A percentile compares a stretch with the other conserved stretches of the same genome.
Conservation (phyloP, 2,113 vertebrate species). For the Pteropus alecto region DNA sequence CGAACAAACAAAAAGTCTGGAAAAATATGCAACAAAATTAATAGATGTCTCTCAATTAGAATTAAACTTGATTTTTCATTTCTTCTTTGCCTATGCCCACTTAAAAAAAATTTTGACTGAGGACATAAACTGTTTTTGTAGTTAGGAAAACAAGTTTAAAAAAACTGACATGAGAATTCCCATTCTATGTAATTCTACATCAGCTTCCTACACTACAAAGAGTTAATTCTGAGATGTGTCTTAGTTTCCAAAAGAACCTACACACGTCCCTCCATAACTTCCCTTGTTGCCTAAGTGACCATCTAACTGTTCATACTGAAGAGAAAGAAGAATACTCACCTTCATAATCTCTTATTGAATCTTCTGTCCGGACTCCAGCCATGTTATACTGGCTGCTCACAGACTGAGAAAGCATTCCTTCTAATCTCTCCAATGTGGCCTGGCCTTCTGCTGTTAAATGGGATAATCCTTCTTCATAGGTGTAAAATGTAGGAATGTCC, state of each 20-base stretch:
- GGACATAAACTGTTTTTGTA: neutral
- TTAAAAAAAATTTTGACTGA: neutral
- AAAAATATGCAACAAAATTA: conserved; percentile 4
- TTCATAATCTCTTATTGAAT: conserved; percentile 87
- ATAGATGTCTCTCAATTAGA: neutral
- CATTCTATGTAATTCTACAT: conserved; percentile 17
- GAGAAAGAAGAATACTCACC: conserved; percentile 81
- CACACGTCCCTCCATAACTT: neutral
- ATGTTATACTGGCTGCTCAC: conserved; percentile 94
- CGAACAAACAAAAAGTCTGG: neutral
- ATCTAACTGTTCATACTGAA: neutral
- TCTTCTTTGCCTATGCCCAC: neutral
- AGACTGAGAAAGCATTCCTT: conserved; percentile 95
- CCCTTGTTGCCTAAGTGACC: neutral
- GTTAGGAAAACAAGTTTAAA: neutral
- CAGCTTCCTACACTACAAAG: neutral
- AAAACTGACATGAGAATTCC: neutral
- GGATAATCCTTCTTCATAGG: conserved; percentile 96
- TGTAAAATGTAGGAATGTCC: conserved; percentile 94
- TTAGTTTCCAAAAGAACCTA: neutral
- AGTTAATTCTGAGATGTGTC: conserved; percentile 4
- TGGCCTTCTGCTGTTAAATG: conserved; percentile 93
- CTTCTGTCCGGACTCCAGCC: conserved; percentile 95
- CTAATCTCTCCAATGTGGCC: conserved; percentile 93
- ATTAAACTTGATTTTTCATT: neutral